These are phyloP conservation scores for Propithecus deckenii DNA, from an alignment of 2,797 vertebrate genomes.

Conservation along the genomic window DNA sequence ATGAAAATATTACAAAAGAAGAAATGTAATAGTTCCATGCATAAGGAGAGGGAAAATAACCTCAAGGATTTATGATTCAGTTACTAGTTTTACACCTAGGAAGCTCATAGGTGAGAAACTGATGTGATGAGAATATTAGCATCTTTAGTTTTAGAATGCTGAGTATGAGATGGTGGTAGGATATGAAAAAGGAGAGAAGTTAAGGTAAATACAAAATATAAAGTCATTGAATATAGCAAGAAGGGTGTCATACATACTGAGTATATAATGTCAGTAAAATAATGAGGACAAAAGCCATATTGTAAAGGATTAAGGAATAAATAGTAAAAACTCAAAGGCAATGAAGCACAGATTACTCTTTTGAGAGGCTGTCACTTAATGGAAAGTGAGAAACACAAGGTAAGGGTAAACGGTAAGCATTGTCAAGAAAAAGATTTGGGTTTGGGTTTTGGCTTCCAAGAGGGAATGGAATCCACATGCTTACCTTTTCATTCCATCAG, in stretches of 20 bases:
- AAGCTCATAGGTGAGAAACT: neutral
- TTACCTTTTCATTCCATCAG: neutral
- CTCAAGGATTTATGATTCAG: neutral
- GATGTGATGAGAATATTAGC: neutral
- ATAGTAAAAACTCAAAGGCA: neutral
- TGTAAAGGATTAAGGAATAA: neutral
- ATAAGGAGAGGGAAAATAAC: neutral
- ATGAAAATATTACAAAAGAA: slow-evolving; percentile 5
- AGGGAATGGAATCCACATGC: neutral
- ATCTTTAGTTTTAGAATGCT: neutral
- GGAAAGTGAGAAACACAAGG: neutral
- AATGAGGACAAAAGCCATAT: neutral
- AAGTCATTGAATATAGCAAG: neutral
- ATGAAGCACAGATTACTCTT: neutral
- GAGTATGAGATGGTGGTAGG: neutral
- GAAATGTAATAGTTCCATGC: neutral
- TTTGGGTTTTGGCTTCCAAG: neutral
- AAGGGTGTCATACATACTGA: neutral
- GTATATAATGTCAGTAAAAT: neutral
- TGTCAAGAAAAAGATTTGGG: neutral
- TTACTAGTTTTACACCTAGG: neutral
- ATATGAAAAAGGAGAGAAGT: neutral
- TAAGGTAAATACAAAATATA: neutral
- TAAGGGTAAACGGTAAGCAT: neutral
- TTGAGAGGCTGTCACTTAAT: neutral